Base-by-base conservation (phyloP, 2,797 vertebrate species). In the Tolypeutes matacus region DNA sequence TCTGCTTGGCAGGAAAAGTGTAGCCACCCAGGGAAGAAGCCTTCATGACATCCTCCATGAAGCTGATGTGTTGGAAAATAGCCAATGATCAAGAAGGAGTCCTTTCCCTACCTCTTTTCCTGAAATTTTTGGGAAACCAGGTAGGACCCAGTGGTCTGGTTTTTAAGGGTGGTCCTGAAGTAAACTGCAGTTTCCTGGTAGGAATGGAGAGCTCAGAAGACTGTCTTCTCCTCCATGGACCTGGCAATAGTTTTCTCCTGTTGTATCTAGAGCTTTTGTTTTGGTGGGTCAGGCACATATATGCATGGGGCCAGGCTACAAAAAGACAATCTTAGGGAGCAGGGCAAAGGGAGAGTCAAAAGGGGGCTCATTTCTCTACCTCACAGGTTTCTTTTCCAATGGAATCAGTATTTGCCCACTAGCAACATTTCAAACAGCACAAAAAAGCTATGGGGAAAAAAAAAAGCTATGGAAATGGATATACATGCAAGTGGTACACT, bases 1-100 rank as follows among this genome's bases (percentile, higher is more conserved):
- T 76, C 82, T 85, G 65, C 75, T 34, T 91, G 39, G 75, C n/a
- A 96, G 89, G 89, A 93, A 87, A 53, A 84, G 78, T 77, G 73
- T 20, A 86, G 89, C 87, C 78, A 60, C 73, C 17, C 73, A 80
- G 39, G 83, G 65, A 89, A 83, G 25, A 13, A 78, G 75, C 12
- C 15, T 88, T 46, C 58, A 46, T 46, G 56, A 72, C 11, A 83
- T 25, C 81, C 76, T 85, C 60, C 18, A 36, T 0, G 3, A 69
- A 64, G 91, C 58, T 51, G 20, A 42, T n/a, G 39, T 81, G 53
- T 36, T 89, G 56, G 62, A 80, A 67, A 86, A 89, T 0, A 86
- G 86, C 56, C 25, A 60, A 42, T 6, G 29, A 78, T 62, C 4
- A 31, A 88, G 60, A n/a, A 75, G 87, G 91, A 78, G 78, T 53